Percentiles rank a stretch among this genome's conserved stretches.
phyloP scores from a whole-genome alignment of 2,888 invertebrate species.

The Keiferia lycopersicella region DNA sequence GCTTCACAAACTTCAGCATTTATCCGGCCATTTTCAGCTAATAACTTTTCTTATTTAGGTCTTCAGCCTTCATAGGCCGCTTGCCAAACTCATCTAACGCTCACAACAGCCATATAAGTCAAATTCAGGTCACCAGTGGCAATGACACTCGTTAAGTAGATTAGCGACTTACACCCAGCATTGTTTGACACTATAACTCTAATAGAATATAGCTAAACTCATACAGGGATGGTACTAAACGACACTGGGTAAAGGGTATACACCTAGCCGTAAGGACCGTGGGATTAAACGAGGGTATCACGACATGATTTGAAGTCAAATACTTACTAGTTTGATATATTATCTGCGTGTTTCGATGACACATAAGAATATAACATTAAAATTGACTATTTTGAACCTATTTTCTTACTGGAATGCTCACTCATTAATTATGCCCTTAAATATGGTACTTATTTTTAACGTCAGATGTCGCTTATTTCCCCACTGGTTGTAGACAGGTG shows the following conservation, averaged over 20 bases:
- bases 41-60: not conserved
- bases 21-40: not conserved
- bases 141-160: slow-evolving; percentile 10
- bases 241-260: not conserved
- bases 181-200: slow-evolving; percentile 13
- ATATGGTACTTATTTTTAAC: too few species aligned
- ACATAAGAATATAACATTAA: not conserved
- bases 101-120: not conserved
- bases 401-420: too few species aligned
- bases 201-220: slow-evolving; percentile 17
- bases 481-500: too few species aligned
- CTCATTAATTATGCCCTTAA: too few species aligned
- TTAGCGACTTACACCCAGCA: slow-evolving; percentile 20
- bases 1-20: not conserved
- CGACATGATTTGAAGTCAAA: not conserved
- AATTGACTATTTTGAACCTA: not conserved
- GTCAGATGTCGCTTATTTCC: too few species aligned
- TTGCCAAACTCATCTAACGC: not conserved
- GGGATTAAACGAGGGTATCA: not conserved
- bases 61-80: not conserved
- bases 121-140: slow-evolving; percentile 4
- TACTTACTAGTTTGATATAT: not conserved
- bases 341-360: not conserved
- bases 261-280: not conserved
- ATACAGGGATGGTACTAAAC: slow-evolving; percentile 11